phyloP scores from a whole-genome alignment of 53 echinoderm and acorn worm species.

The Astropecten irregularis region DNA sequence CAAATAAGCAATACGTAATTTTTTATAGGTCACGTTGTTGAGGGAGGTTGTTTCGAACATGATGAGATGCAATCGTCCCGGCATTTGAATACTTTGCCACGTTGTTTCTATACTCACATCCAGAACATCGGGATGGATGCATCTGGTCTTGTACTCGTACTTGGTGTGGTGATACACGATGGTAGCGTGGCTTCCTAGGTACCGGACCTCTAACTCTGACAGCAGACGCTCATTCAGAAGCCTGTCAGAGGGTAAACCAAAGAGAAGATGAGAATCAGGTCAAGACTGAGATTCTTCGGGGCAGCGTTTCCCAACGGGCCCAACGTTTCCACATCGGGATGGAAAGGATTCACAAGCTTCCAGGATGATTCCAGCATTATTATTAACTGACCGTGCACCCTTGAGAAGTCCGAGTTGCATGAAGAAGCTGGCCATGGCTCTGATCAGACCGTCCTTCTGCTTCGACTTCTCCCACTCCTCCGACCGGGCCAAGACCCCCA shows the following conservation, averaged over 20 bases:
- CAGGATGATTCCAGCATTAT: background rate
- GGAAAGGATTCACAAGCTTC: background rate
- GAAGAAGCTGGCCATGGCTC: conserved; percentile 83
- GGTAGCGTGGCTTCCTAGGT: conserved; percentile 54
- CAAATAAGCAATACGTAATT: too few species aligned
- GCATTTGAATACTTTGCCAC: too few species aligned
- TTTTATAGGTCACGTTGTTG: too few species aligned
- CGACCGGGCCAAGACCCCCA: conserved; percentile 53
- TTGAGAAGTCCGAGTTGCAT: conserved; percentile 77
- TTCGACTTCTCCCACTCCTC: conserved; percentile 45
- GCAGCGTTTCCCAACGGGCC: too few species aligned
- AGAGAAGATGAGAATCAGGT: background rate
- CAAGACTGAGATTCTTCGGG: background rate
- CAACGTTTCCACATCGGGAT: too few species aligned
- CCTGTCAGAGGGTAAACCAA: conserved; percentile 41
- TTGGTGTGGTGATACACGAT: conserved; percentile 72
- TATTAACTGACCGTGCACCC: conserved; percentile 68
- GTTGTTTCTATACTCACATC: conserved; percentile 71
- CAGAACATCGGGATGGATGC: conserved; percentile 73
- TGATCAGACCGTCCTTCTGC: conserved; percentile 61
- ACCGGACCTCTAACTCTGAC: conserved; percentile 64
- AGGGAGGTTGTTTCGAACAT: too few species aligned
- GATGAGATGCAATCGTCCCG: too few species aligned
- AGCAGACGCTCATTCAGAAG: conserved; percentile 63
- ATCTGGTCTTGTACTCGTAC: conserved; percentile 60